A percentile compares a stretch with the other conserved stretches of the same genome.
phyloP scores from a whole-genome alignment of 2,113 vertebrate species.

The Xyliphius kryptos region DNA sequence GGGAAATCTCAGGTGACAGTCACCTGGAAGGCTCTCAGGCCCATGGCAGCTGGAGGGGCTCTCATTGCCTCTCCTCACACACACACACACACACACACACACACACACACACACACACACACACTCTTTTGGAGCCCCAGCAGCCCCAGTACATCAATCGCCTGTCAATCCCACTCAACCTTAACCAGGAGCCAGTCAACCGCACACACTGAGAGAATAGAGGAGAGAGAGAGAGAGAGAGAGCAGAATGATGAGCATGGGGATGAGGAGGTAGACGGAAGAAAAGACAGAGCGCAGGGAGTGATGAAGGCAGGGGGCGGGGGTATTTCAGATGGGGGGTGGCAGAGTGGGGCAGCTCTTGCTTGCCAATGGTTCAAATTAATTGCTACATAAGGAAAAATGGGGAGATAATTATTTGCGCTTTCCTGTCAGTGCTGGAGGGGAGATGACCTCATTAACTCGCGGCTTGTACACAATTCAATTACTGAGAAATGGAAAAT shows the following conservation, averaged over 20 bases:
- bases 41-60: conserved; percentile 74
- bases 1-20: conserved; percentile 77
- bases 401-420: conserved; percentile 92
- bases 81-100: conserved; percentile 54
- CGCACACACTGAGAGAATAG: conserved; percentile 24
- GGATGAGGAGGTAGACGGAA: conserved; percentile 49
- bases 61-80: conserved; percentile 60
- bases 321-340: conserved; percentile 37
- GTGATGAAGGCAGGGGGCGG: conserved; percentile 15
- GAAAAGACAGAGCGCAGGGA: conserved; percentile 33
- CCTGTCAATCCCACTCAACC: conserved; percentile 80
- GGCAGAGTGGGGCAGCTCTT: conserved; percentile 59
- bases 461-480: conserved; percentile 95
- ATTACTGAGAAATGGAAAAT: conserved; percentile 91
- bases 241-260: conserved; percentile 25
- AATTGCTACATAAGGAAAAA: conserved; percentile 94
- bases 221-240: conserved; percentile 1
- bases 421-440: conserved; percentile 83
- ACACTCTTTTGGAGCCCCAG: conserved; percentile 49
- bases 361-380: conserved; percentile 81
- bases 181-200: conserved; percentile 70
- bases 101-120: conserved; percentile 54
- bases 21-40: conserved; percentile 79
- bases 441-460: conserved; percentile 89
- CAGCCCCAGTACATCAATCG: conserved; percentile 64